These are phyloP conservation scores for Myiotriccus ornatus DNA, from an alignment of 2,797 vertebrate species.

Conservation along the genomic window DNA sequence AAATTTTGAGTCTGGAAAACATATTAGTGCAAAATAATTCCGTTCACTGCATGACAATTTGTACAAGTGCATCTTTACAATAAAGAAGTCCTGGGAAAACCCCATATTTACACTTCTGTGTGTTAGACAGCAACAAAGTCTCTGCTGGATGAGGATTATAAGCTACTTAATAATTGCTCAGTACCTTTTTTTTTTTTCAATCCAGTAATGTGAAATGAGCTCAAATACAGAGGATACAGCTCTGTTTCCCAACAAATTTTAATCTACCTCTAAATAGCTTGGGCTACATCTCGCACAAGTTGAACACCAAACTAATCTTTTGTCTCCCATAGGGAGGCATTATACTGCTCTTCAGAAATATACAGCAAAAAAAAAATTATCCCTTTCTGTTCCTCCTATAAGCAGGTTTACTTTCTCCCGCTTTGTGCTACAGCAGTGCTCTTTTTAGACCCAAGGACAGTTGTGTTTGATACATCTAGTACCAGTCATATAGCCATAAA, in stretches of 20 bases:
- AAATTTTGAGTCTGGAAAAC: background rate
- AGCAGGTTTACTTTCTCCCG: background rate
- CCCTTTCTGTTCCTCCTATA: background rate
- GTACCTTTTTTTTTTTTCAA: background rate
- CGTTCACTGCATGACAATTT: background rate
- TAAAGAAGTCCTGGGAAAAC: constrained; percentile 18
- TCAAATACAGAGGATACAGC: background rate
- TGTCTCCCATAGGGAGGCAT: background rate
- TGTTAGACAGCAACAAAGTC: background rate
- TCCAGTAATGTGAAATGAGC: background rate
- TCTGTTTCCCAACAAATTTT: background rate
- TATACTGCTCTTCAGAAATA: background rate
- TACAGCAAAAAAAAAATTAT: background rate
- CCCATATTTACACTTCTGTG: background rate
- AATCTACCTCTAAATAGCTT: background rate
- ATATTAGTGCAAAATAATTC: background rate
- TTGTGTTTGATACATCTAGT: background rate
- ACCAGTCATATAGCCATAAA: background rate
- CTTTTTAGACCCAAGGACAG: background rate
- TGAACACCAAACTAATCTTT: background rate
- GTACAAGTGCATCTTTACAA: background rate
- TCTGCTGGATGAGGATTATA: background rate
- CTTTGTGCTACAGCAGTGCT: background rate
- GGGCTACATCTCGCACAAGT: background rate
- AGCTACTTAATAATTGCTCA: background rate